Evolutionary conservation across 1,140 invertebrate species (phyloP), one percentile per base, ranked within the genome.

Genomic region (Sycophaga agraensis): DNA sequence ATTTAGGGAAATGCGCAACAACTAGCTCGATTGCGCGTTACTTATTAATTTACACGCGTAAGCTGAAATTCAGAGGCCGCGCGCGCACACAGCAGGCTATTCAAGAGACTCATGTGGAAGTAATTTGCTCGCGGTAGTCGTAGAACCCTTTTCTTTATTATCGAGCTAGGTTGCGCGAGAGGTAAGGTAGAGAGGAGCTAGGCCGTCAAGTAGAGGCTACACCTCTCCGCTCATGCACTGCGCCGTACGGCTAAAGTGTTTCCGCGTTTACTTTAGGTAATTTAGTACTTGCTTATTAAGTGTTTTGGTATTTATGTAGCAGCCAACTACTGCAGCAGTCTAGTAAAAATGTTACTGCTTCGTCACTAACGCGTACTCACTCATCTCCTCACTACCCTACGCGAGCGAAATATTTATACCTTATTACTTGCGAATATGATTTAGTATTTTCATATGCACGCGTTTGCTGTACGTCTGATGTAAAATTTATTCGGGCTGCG

Each of bases 251-350:
- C 51, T 48, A 54, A 61, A 62, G 59, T 56, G 53, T 62, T 62
- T 62, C 51, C 59, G 59, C 59, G 46, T 62, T 62, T 56, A 56
- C 59, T 62, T 62, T 62, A 50, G 53, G 53, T 62, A 56, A 62
- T 62, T 62, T 62, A 62, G 49, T 62, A 42, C 59, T 56, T 56
- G 59, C 45, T 62, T 62, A 62, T 62, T 62, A 62, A 62, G 53
- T 62, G 49, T 61, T 61, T 55, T 55, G 34, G 59, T 61, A 61
- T 61, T 61, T 61, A 61, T 55, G 59, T 61, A 53, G 48, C 46
- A 59, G 48, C 39, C 17, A 16, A 8, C 16, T 19, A 24, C 34
- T 12, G 16, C 0, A 31, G 21, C 45, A 40, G 16, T 12, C 39
- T 54, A 9, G 35, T 26, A 60, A 43, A 60, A 60, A 53, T 60